Percentiles rank a stretch among this genome's conserved stretches.
These are phyloP conservation scores for Grallaria varia DNA, from an alignment of 2,113 vertebrate genomes.

Conservation along the genomic window DNA sequence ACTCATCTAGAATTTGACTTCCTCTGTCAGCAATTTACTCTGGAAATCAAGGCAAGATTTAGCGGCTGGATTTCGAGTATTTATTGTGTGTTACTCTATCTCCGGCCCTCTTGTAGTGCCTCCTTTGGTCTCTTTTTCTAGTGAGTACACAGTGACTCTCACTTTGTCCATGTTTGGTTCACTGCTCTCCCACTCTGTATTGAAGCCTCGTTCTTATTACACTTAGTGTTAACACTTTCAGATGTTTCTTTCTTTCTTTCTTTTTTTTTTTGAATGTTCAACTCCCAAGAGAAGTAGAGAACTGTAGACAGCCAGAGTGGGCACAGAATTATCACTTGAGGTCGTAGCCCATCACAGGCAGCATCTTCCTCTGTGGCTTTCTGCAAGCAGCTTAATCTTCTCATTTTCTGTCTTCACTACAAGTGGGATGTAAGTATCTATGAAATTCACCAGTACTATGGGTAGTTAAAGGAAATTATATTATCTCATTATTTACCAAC, in stretches of 20 bases:
- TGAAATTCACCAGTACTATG: neutral
- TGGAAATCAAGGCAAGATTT: neutral
- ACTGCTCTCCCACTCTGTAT: neutral
- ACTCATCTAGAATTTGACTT: neutral
- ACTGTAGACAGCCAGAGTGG: neutral
- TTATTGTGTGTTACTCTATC: neutral
- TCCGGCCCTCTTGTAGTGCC: neutral
- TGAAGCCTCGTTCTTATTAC: neutral
- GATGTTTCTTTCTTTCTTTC: neutral
- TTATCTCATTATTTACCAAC: neutral
- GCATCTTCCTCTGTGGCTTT: neutral
- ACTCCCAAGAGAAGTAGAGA: neutral
- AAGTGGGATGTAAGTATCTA: neutral
- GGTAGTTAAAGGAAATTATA: neutral
- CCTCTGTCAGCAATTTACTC: neutral
- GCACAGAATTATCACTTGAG: neutral
- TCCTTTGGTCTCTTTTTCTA: neutral
- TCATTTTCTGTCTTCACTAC: neutral
- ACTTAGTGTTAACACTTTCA: neutral
- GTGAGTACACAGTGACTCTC: neutral
- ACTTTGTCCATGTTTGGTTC: neutral
- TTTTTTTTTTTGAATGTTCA: accelerated
- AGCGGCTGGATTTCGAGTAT: neutral
- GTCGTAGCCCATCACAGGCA: neutral
- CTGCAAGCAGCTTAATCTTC: neutral